Conservation (phyloP, 2,888 invertebrate species). For the Drosophila borealis region DNA sequence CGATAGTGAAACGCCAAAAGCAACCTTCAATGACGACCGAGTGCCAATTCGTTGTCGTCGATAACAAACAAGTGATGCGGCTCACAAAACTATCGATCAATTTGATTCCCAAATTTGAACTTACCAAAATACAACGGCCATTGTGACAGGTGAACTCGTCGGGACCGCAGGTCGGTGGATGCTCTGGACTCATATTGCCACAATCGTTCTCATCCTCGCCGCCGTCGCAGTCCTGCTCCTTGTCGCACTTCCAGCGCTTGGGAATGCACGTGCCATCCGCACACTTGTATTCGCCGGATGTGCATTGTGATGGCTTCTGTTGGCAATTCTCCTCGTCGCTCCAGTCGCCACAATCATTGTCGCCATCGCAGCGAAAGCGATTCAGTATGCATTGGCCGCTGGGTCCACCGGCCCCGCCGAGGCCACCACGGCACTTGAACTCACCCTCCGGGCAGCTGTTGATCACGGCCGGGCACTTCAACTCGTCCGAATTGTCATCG, state of each 20-base stretch:
- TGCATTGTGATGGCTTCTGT: constrained; percentile 88
- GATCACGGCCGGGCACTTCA: constrained; percentile 87
- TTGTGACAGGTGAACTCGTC: constrained; percentile 91
- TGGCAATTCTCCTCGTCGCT: constrained; percentile 93
- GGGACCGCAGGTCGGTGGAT: constrained; percentile 88
- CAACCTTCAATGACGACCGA: too few species aligned
- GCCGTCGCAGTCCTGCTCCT: constrained; percentile 91
- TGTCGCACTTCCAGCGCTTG: constrained; percentile 91
- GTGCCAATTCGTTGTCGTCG: too few species aligned
- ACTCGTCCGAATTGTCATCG: constrained; percentile 90
- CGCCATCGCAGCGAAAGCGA: constrained; percentile 92
- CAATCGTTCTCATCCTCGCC: constrained; percentile 92
- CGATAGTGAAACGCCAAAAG: too few species aligned
- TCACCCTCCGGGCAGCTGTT: constrained; percentile 90
- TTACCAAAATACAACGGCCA: constrained; percentile 91
- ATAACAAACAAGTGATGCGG: too few species aligned
- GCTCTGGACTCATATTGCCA: constrained; percentile 85
- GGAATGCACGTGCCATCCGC: constrained; percentile 92
- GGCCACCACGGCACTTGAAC: constrained; percentile 90
- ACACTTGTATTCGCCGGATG: constrained; percentile 90
- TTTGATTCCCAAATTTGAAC: neutral
- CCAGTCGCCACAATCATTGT: constrained; percentile 95
- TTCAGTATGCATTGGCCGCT: constrained; percentile 89
- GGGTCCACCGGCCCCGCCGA: constrained; percentile 83
- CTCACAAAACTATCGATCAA: too few species aligned